These are phyloP conservation scores for Xiphorhynchus elegans DNA, from an alignment of 2,113 vertebrate species.

Conservation along the genomic window DNA sequence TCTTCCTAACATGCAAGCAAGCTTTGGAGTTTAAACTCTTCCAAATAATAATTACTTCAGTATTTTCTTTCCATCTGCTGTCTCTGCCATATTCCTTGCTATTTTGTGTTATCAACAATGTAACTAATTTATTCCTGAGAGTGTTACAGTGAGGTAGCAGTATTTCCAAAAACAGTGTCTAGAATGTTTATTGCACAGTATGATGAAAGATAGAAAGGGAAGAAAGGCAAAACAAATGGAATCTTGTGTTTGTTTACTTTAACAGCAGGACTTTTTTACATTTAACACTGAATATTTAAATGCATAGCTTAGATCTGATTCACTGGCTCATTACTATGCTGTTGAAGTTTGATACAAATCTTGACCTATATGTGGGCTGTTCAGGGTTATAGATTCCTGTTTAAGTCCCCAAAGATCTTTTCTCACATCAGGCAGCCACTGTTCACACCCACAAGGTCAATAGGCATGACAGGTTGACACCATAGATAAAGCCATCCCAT, in stretches of 20 bases:
- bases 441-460: neutral
- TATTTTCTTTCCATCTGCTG: slow-evolving; percentile 59
- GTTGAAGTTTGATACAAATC: neutral
- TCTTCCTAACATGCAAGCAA: neutral
- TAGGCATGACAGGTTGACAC: neutral
- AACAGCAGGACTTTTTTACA: neutral
- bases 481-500: neutral
- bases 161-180: slow-evolving; percentile 31
- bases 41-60: slow-evolving; percentile 52
- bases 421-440: neutral
- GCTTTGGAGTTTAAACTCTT: neutral
- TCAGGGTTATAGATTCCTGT: neutral
- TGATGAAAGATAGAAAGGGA: neutral
- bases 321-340: neutral
- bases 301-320: neutral
- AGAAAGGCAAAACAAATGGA: neutral
- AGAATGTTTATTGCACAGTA: neutral
- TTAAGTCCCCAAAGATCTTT: neutral
- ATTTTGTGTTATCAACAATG: slow-evolving; percentile 53
- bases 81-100: slow-evolving; percentile 52
- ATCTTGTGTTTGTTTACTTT: neutral
- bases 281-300: neutral
- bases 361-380: neutral
- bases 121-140: slow-evolving; percentile 71
- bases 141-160: slow-evolving; percentile 6